A percentile compares a stretch with the other conserved stretches of the same genome.
Conservation (phyloP, 2,888 invertebrate species). For the Phaonia tiefii region DNA sequence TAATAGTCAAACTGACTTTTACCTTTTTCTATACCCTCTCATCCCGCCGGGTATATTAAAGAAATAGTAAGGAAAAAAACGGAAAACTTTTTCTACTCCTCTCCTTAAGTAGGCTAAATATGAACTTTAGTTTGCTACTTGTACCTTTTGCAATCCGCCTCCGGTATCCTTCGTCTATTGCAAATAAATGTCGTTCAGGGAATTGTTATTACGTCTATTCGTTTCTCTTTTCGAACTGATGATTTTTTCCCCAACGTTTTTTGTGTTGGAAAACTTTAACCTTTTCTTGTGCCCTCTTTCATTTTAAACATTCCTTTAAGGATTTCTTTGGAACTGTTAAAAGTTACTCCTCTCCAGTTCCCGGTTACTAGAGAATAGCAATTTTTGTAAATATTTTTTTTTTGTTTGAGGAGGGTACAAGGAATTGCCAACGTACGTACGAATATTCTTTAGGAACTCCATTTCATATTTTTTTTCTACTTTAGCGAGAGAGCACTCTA, state of each 20-base stretch:
- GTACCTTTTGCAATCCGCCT: not conserved
- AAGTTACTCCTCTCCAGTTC: not conserved
- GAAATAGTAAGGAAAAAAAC: not conserved
- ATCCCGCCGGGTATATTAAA: not conserved
- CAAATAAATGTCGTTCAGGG: constrained; percentile 45
- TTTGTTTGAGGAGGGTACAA: not conserved
- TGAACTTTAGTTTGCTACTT: constrained; percentile 25
- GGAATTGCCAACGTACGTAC: not conserved
- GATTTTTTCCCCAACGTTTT: constrained; percentile 20
- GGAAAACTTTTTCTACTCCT: not conserved
- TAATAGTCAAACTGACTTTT: not conserved
- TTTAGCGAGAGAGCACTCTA: not conserved
- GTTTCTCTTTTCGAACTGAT: not conserved
- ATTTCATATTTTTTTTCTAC: not conserved
- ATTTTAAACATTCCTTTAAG: constrained; percentile 25
- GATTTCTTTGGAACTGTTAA: constrained; percentile 26
- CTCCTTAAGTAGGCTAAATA: constrained; percentile 34
- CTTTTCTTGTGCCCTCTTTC: constrained; percentile 24
- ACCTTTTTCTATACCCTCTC: not conserved
- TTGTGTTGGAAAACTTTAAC: constrained; percentile 40
- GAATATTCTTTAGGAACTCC: not conserved
- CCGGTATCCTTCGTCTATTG: not conserved
- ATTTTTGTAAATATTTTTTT: not conserved
- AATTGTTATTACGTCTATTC: constrained; percentile 43
- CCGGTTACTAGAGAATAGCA: not conserved